Percentiles rank a stretch among this genome's conserved stretches.
Conservation (phyloP, 2,797 vertebrate genomes). For the Paramormyrops hopkinsi region DNA sequence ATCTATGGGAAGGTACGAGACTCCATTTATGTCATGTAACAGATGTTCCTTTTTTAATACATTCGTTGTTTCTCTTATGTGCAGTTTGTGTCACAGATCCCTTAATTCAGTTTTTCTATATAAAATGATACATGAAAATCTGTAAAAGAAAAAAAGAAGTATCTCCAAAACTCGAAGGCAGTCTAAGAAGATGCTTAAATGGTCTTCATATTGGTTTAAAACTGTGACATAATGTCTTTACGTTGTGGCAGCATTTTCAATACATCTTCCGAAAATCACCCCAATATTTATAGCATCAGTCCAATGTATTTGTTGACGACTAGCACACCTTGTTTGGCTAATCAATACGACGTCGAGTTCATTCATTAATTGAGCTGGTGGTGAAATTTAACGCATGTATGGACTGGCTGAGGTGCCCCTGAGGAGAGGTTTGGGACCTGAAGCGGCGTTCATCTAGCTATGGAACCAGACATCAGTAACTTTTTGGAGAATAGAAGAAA, state of each 20-base stretch:
- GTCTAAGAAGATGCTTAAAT: not conserved
- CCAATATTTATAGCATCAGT: not conserved
- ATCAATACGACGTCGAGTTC: not conserved
- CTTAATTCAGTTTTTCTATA: not conserved
- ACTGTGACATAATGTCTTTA: not conserved
- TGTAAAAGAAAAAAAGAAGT: not conserved
- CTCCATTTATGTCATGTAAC: not conserved
- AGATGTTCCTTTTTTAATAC: not conserved
- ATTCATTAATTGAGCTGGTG: not conserved
- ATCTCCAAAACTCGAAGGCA: not conserved
- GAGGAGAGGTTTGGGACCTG: not conserved
- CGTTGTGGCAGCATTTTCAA: not conserved
- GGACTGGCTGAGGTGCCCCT: not conserved
- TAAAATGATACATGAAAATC: not conserved
- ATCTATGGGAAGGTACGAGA: not conserved
- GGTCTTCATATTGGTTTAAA: not conserved
- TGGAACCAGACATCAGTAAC: not conserved
- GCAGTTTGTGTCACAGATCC: not conserved
- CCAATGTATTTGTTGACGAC: not conserved
- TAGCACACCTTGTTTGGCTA: not conserved
- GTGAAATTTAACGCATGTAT: not conserved
- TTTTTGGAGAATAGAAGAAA: not conserved
- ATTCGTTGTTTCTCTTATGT: not conserved
- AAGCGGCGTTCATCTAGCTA: not conserved
- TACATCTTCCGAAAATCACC: not conserved